Percentiles rank a stretch among this genome's conserved stretches.
These are phyloP conservation scores for Gymnogyps californianus DNA, from an alignment of 2,113 vertebrate genomes.

Conservation along the genomic window DNA sequence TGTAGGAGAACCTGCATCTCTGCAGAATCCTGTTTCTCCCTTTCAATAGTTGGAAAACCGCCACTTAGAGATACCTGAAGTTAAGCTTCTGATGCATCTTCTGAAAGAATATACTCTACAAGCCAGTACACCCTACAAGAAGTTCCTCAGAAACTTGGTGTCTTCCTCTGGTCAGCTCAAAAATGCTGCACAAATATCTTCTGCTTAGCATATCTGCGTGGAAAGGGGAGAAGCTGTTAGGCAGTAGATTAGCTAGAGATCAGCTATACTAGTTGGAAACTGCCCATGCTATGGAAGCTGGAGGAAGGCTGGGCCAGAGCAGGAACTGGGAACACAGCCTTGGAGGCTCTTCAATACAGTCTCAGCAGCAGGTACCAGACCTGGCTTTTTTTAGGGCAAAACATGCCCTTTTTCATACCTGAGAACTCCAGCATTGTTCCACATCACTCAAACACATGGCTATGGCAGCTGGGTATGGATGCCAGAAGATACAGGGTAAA, in stretches of 20 bases:
- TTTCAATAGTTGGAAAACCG: not conserved
- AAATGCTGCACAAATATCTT: not conserved
- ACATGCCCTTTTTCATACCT: not conserved
- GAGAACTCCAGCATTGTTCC: not conserved
- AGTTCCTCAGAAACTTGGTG: not conserved
- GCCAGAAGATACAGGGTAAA: not conserved
- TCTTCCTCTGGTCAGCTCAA: not conserved
- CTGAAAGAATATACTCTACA: not conserved
- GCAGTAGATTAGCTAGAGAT: not conserved
- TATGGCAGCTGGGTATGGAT: not conserved
- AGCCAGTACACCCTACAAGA: not conserved
- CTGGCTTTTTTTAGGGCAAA: not conserved
- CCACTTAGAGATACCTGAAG: not conserved
- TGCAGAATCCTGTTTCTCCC: not conserved
- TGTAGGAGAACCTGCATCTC: not conserved
- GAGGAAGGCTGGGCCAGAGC: not conserved
- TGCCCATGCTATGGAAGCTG: not conserved
- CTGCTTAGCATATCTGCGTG: not conserved
- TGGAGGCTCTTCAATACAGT: not conserved
- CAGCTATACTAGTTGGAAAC: not conserved
- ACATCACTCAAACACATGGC: not conserved
- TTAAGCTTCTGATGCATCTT: not conserved
- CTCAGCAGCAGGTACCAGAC: not conserved
- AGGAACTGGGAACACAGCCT: not conserved
- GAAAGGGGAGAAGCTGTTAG: not conserved